A percentile compares a stretch with the other conserved stretches of the same genome.
Evolutionary conservation across 2,113 vertebrate species (phyloP).

Genomic region (Diphyllodes magnificus): DNA sequence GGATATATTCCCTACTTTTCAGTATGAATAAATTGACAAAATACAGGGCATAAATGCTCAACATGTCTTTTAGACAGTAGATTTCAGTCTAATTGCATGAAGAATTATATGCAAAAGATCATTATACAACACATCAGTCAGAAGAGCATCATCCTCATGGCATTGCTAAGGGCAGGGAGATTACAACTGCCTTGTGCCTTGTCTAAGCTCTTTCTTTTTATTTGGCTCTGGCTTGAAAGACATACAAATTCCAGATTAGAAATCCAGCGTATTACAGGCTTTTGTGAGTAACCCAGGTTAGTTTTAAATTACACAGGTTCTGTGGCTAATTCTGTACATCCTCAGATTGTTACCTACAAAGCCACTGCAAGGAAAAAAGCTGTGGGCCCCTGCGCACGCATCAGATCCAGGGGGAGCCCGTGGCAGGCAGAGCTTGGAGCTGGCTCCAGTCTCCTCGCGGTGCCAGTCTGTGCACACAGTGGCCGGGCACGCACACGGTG

Average conservation of each 20-base stretch:
- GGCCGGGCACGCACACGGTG: background rate
- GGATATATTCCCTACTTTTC: background rate
- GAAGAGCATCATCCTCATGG: background rate
- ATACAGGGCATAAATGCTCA: background rate
- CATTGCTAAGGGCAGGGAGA: background rate
- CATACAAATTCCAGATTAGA: background rate
- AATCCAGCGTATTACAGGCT: background rate
- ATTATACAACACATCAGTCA: background rate
- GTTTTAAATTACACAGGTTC: background rate
- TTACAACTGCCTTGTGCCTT: background rate
- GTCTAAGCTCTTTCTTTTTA: background rate
- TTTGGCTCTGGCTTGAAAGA: background rate
- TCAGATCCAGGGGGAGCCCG: background rate
- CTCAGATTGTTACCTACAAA: background rate
- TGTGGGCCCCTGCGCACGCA: accelerated
- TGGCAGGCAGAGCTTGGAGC: background rate
- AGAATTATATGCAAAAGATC: background rate
- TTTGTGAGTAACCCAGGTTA: background rate
- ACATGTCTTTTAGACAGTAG: background rate
- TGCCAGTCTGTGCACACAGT: background rate
- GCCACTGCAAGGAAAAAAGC: background rate
- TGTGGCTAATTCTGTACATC: background rate
- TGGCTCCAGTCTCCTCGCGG: accelerated
- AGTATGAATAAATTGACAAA: background rate
- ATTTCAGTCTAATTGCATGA: background rate